A percentile compares a stretch with the other conserved stretches of the same genome.
These are phyloP conservation scores for Myripristis jacobus DNA, from an alignment of 2,797 vertebrate genomes.

Conservation along the genomic window DNA sequence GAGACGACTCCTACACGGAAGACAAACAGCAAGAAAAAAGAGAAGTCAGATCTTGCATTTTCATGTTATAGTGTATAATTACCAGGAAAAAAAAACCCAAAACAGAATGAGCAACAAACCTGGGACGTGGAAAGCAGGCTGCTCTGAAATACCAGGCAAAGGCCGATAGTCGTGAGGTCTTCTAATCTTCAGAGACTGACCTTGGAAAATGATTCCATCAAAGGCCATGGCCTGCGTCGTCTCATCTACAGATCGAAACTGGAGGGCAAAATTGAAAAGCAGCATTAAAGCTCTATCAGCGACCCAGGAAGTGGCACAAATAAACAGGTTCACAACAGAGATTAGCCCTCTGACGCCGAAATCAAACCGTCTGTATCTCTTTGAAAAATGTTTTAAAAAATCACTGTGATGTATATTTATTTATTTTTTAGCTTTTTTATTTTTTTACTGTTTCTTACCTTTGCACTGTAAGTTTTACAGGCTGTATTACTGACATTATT, in stretches of 20 bases:
- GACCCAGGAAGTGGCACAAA: too few species aligned
- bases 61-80: accelerated
- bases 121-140: slow-evolving; percentile 84
- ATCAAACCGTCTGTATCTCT: too few species aligned
- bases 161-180: slow-evolving; percentile 84
- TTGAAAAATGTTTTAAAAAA: too few species aligned
- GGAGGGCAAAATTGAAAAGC: too few species aligned
- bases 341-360: too few species aligned
- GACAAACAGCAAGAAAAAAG: background rate
- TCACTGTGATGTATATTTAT: too few species aligned
- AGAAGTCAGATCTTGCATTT: background rate
- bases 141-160: slow-evolving; percentile 83
- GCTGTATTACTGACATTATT: too few species aligned
- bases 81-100: background rate
- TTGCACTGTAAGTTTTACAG: too few species aligned
- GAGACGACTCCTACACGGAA: slow-evolving; percentile 81
- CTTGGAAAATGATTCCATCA: slow-evolving; percentile 85
- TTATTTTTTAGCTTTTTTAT: too few species aligned
- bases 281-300: too few species aligned
- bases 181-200: slow-evolving; percentile 84
- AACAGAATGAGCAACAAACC: slow-evolving; percentile 60
- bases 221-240: slow-evolving; percentile 87
- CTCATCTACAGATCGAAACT: slow-evolving; percentile 85
- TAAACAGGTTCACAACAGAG: too few species aligned
- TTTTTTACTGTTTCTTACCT: too few species aligned